phyloP scores from a whole-genome alignment of 2,888 invertebrate genomes.

The Glaucopsyche alexis region DNA sequence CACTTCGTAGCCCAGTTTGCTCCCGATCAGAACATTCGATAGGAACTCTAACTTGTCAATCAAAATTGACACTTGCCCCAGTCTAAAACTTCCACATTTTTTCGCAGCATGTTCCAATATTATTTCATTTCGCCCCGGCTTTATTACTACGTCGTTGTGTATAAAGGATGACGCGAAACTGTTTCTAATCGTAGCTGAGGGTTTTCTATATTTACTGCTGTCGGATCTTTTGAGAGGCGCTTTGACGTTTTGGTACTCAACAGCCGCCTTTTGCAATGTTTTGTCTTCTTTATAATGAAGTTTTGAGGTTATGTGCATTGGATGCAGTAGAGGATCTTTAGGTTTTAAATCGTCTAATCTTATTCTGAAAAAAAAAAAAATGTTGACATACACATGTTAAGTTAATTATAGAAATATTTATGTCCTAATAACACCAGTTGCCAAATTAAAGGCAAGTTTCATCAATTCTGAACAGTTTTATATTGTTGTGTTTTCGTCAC shows the following conservation, averaged over 20 bases:
- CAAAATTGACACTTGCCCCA: conserved; percentile 85
- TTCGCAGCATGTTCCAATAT: conserved; percentile 81
- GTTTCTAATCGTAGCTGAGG: conserved; percentile 82
- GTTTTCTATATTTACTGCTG: conserved; percentile 85
- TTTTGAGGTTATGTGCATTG: conserved; percentile 84
- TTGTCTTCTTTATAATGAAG: conserved; percentile 91
- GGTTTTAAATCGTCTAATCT: conserved; percentile 82
- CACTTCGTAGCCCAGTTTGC: conserved; percentile 78
- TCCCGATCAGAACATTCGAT: conserved; percentile 81
- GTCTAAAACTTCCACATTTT: conserved; percentile 84
- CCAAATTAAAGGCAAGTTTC: too few species aligned
- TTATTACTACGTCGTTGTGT: conserved; percentile 70
- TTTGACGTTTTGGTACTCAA: conserved; percentile 85
- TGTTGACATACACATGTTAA: too few species aligned
- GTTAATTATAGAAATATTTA: too few species aligned
- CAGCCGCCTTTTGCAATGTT: conserved; percentile 86
- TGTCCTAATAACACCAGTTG: too few species aligned
- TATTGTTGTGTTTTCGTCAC: too few species aligned
- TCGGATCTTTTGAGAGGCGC: conserved; percentile 84
- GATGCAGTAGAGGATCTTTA: conserved; percentile 79
- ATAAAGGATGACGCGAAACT: conserved; percentile 83
- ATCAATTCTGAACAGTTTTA: too few species aligned
- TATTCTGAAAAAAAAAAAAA: conserved; percentile 60
- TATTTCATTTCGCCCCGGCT: conserved; percentile 84
- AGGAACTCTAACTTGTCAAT: conserved; percentile 85